These are phyloP conservation scores for Aspiorhynchus laticeps DNA, from an alignment of 2,113 vertebrate species.

Conservation along the genomic window DNA sequence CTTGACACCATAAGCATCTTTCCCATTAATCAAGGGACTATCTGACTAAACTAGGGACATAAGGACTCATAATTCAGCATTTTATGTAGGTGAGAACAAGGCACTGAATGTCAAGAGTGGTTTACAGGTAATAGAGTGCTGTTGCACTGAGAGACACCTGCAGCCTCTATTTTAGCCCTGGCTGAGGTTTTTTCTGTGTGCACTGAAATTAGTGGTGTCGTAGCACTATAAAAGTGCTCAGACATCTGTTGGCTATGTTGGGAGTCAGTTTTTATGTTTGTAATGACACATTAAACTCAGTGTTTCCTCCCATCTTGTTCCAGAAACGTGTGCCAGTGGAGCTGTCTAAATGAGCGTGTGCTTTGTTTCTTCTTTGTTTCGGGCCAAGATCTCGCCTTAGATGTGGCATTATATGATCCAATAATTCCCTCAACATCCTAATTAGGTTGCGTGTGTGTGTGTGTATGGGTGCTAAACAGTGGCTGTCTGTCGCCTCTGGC, in stretches of 20 bases:
- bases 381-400: conserved; percentile 73
- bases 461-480: conserved; percentile 66
- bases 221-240: conserved; percentile 68
- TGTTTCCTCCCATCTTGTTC: conserved; percentile 67
- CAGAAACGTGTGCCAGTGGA: conserved; percentile 68
- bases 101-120: conserved; percentile 9
- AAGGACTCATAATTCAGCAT: not conserved
- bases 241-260: conserved; percentile 75
- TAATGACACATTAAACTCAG: conserved; percentile 78
- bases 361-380: conserved; percentile 72
- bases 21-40: not conserved
- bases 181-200: conserved; percentile 50
- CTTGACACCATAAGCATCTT: conserved; percentile 1
- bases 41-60: not conserved
- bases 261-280: conserved; percentile 75
- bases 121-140: conserved; percentile 42
- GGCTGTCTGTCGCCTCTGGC: conserved; percentile 69
- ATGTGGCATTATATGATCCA: conserved; percentile 73
- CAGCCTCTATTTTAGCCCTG: conserved; percentile 47
- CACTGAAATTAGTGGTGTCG: conserved; percentile 68
- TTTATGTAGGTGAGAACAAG: not conserved
- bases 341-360: conserved; percentile 70
- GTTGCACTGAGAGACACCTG: conserved; percentile 28
- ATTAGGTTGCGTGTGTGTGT: conserved; percentile 62
- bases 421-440: conserved; percentile 71